phyloP scores from a whole-genome alignment of 2,113 vertebrate genomes.

The Corythoichthys haematopterus region DNA sequence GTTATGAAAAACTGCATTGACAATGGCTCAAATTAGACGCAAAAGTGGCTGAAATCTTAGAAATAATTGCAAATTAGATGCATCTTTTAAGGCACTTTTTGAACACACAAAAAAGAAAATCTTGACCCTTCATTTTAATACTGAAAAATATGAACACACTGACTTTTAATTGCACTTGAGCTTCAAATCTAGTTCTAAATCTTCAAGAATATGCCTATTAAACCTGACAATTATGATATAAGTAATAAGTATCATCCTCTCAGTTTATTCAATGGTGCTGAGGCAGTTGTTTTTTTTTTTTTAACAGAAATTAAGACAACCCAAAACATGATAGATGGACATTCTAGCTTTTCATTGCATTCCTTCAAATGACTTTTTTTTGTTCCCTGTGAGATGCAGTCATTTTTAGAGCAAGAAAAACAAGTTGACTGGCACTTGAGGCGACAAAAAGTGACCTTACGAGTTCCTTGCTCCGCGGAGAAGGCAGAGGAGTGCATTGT shows the following conservation, averaged over 20 bases:
- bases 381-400: constrained; percentile 39
- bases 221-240: constrained; percentile 11
- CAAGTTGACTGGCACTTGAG: constrained; percentile 41
- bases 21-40: constrained; percentile 47
- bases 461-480: not conserved
- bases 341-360: constrained; percentile 22
- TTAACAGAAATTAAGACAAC: constrained; percentile 30
- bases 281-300: constrained; percentile 18
- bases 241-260: constrained; percentile 21
- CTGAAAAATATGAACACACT: constrained; percentile 26
- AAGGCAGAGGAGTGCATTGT: constrained; percentile 22
- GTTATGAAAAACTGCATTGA: constrained; percentile 37
- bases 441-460: constrained; percentile 10
- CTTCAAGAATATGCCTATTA: constrained; percentile 17
- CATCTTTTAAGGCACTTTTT: constrained; percentile 16
- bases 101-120: constrained; percentile 1
- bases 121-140: constrained; percentile 22
- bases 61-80: constrained; percentile 1
- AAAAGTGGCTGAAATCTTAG: constrained; percentile 34
- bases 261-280: constrained; percentile 50
- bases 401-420: constrained; percentile 32
- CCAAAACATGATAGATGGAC: constrained; percentile 25
- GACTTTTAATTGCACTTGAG: constrained; percentile 44
- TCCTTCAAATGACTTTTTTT: constrained; percentile 15
- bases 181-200: constrained; percentile 18